Evolutionary conservation across 2,888 invertebrate genomes (phyloP).

Genomic region (Dorcus parallelipipedus): DNA sequence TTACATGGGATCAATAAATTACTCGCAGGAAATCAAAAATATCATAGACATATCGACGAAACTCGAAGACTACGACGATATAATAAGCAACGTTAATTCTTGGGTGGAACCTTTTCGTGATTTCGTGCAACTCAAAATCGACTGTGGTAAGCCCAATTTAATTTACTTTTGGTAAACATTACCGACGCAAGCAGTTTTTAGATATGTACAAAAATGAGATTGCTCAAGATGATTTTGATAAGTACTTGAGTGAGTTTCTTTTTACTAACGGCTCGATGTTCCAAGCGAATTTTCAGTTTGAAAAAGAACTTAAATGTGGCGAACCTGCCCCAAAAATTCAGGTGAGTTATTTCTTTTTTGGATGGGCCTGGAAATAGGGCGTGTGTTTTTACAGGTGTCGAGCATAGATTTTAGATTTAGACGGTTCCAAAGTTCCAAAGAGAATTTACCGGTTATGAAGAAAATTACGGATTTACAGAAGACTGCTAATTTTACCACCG

Average conservation of each 20-base stretch:
- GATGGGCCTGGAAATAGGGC: too few species aligned
- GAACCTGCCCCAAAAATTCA: slow-evolving; percentile 55
- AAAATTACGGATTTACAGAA: slow-evolving; percentile 56
- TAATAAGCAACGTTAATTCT: slow-evolving; percentile 54
- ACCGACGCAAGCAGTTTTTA: slow-evolving; percentile 27
- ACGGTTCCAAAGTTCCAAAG: slow-evolving; percentile 60
- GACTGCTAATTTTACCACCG: slow-evolving; percentile 57
- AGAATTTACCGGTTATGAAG: slow-evolving; percentile 75
- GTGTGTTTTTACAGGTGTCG: slow-evolving; percentile 49
- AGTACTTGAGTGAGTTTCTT: slow-evolving; percentile 66
- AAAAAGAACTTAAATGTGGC: slow-evolving; percentile 60
- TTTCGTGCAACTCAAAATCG: slow-evolving; percentile 58
- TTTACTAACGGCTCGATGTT: slow-evolving; percentile 68
- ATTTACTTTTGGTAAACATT: not conserved
- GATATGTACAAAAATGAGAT: slow-evolving; percentile 51
- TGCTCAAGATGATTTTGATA: slow-evolving; percentile 56
- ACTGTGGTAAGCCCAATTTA: slow-evolving; percentile 48
- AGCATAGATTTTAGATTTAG: slow-evolving; percentile 63
- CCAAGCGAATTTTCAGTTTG: slow-evolving; percentile 66
- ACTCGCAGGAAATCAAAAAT: slow-evolving; percentile 58
- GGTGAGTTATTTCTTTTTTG: slow-evolving; percentile 34
- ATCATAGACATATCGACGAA: slow-evolving; percentile 55
- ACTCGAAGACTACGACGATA: slow-evolving; percentile 54
- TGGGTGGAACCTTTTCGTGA: slow-evolving; percentile 66
- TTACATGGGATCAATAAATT: slow-evolving; percentile 66